Conservation (phyloP, 2,888 invertebrate species). For the Plagiodera versicolora region DNA sequence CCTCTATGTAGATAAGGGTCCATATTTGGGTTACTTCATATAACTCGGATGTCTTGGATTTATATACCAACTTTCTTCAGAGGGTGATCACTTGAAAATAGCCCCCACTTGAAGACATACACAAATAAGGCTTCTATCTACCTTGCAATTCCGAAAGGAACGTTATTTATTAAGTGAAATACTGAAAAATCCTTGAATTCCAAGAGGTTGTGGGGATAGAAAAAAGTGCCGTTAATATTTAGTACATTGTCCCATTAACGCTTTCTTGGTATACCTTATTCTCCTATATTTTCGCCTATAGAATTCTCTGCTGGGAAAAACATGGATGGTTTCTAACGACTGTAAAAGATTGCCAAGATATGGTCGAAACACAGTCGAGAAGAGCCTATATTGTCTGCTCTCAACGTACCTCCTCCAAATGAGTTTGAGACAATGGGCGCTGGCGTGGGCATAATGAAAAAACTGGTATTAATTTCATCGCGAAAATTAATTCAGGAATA, state of each 20-base stretch:
- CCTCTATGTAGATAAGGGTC: too few species aligned
- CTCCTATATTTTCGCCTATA: background rate
- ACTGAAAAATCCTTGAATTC: too few species aligned
- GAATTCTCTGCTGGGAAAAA: background rate
- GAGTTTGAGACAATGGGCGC: conserved; percentile 14
- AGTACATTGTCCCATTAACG: background rate
- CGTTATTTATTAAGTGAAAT: too few species aligned
- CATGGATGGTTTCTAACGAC: background rate
- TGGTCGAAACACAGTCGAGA: background rate
- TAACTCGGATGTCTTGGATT: too few species aligned
- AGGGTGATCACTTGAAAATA: too few species aligned
- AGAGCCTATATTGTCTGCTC: background rate
- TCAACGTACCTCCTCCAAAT: background rate
- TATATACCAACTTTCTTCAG: too few species aligned
- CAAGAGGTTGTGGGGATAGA: too few species aligned
- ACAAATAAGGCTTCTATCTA: too few species aligned
- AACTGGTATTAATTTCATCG: conserved; percentile 3
- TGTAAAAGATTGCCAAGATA: background rate
- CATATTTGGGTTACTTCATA: too few species aligned
- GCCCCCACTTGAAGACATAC: too few species aligned
- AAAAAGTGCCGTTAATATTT: too few species aligned
- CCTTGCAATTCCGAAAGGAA: too few species aligned
- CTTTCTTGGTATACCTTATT: background rate
- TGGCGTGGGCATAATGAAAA: conserved; percentile 6
- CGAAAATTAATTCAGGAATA: conserved; percentile 6